A percentile compares a stretch with the other conserved stretches of the same genome.
phyloP scores from a whole-genome alignment of 2,797 vertebrate species.

The Prionace glauca region DNA sequence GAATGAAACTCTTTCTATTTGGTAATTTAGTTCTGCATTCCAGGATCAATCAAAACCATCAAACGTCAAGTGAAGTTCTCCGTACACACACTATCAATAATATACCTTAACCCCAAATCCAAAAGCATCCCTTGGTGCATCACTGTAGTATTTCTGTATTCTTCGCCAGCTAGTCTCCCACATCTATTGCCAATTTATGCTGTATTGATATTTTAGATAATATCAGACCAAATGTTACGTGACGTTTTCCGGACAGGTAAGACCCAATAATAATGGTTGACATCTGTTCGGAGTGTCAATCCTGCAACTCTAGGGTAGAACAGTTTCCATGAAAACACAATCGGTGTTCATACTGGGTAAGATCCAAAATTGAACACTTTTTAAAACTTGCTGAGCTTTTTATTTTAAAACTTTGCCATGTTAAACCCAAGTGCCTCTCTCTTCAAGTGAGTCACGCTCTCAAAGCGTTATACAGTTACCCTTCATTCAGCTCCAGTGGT shows the following conservation, averaged over 20 bases:
- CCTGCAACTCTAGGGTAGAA: too few species aligned
- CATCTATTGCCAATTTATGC: not conserved
- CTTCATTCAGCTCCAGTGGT: not conserved
- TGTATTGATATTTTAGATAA: not conserved
- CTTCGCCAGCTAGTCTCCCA: not conserved
- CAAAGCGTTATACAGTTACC: not conserved
- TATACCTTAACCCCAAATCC: not conserved
- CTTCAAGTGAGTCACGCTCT: not conserved
- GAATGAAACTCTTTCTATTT: not conserved
- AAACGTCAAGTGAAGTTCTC: not conserved
- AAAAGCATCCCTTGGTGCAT: not conserved
- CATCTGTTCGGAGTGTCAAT: not conserved
- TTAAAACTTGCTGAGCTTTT: not conserved
- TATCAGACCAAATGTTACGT: not conserved
- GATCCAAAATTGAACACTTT: not conserved
- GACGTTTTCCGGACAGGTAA: not conserved
- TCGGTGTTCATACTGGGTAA: not conserved
- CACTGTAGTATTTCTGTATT: not conserved
- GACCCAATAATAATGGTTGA: not conserved
- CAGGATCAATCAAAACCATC: not conserved
- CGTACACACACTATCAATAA: not conserved
- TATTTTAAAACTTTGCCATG: too few species aligned
- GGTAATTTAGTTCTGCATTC: not conserved
- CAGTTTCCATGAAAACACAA: not conserved
- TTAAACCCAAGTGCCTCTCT: not conserved